phyloP scores from a whole-genome alignment of 2,113 vertebrate species.

The Zapus hudsonius region DNA sequence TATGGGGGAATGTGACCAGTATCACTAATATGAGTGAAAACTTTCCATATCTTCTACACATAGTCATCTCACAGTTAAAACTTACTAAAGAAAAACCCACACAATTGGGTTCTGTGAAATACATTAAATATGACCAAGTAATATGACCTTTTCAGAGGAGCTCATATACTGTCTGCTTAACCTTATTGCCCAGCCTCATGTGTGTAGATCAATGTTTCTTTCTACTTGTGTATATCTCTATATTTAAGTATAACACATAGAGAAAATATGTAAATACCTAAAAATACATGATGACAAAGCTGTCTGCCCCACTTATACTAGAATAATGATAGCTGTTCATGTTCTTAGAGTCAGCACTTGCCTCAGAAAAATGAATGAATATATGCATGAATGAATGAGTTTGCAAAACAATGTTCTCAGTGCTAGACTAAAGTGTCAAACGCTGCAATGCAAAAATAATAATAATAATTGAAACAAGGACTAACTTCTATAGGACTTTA shows the following conservation, averaged over 20 bases:
- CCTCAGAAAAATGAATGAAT: slow-evolving; percentile 9
- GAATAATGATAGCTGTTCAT: not conserved
- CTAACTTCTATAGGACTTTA: not conserved
- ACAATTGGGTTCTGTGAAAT: slow-evolving; percentile 46
- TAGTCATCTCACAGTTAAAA: slow-evolving; percentile 45
- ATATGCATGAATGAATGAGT: not conserved
- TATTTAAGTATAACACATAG: not conserved
- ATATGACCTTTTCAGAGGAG: slow-evolving; percentile 21
- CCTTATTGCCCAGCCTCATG: not conserved
- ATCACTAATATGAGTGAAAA: slow-evolving; percentile 19
- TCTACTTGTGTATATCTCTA: not conserved
- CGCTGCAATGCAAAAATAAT: not conserved
- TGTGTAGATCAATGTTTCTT: not conserved
- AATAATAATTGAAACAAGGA: not conserved
- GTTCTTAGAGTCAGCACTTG: slow-evolving; percentile 3
- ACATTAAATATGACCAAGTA: slow-evolving; percentile 27
- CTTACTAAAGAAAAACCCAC: slow-evolving; percentile 66
- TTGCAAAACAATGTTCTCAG: slow-evolving; percentile 18
- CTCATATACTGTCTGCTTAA: not conserved
- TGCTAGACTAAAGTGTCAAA: not conserved
- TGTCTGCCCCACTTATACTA: not conserved
- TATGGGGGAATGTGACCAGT: not conserved
- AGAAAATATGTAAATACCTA: slow-evolving; percentile 31
- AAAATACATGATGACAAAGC: not conserved
- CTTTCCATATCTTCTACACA: slow-evolving; percentile 24